Evolutionary conservation across 2,888 invertebrate genomes (phyloP).

Genomic region (Rhopalosiphum nymphaeae): DNA sequence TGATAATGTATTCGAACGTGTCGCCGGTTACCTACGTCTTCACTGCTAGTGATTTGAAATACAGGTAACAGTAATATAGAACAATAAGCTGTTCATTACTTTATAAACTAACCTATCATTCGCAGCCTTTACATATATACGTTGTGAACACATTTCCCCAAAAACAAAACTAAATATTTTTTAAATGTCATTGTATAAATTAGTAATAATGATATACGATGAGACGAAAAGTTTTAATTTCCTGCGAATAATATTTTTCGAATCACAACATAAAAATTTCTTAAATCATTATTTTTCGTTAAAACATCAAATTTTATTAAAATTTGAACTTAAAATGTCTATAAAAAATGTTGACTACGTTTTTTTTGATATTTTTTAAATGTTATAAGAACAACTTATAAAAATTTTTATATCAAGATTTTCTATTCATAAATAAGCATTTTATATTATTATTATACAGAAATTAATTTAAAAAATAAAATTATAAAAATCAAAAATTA

Average conservation of each 20-base stretch:
- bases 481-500: too few relatives aligned
- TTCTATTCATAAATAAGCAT: background rate
- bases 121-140: background rate
- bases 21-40: slow-evolving; percentile 52
- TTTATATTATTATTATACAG: background rate
- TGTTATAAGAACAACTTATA: background rate
- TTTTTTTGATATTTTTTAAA: too few relatives aligned
- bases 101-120: background rate
- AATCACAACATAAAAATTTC: too few relatives aligned
- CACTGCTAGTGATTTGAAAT: slow-evolving; percentile 60
- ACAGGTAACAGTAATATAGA: slow-evolving; percentile 37
- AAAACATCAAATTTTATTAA: too few relatives aligned
- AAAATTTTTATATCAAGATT: background rate
- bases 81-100: background rate
- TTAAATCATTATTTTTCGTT: background rate
- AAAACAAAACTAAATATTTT: background rate
- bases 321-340: too few relatives aligned
- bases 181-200: background rate
- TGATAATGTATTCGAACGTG: slow-evolving; percentile 44
- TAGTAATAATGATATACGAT: background rate
- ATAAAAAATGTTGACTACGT: background rate
- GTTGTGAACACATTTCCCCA: background rate
- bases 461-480: too few relatives aligned
- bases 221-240: background rate
- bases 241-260: background rate